Evolutionary conservation across 2,113 vertebrate genomes (phyloP), one percentile per base, ranked within the genome.

Genomic region (Zapus hudsonius): DNA sequence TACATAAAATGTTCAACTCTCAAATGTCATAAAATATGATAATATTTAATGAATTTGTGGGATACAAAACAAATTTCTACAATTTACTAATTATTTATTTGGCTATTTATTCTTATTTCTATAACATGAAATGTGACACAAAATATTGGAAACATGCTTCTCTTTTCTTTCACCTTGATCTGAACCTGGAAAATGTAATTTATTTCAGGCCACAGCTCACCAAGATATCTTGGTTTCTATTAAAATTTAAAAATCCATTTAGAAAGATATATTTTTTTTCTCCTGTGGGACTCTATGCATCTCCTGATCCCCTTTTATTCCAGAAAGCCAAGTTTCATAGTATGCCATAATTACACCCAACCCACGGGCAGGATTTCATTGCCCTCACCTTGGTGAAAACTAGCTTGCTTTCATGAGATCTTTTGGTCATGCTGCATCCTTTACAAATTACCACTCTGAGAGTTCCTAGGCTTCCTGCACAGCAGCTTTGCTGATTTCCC

Each of bases 11-110:
- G 7, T 66, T 19, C 29, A 87, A 78, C 57, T 85, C 36, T n/a
- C 33, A 83, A 90, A 83, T 87, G 61, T 82, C 23, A 78, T 87
- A 73, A 61, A 90, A 40, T n/a, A 27, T 4, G 13, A 61, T 73
- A 38, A 27, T 55, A 40, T 55, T 2, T 7, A 90, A 11, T 69
- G 16, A 20, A 38, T 7, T 61, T 38, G n/a, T 19, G 38, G 3
- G 59, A 38, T 66, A 86, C 40, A 44, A 87, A 74, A 66, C 11
- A 84, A 31, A 29, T 76, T 73, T 55, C 25, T 52, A 25, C 16
- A 74, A 79, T 84, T 85, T 44, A 69, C 81, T 82, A 88, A 63
- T 91, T n/a, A 85, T 86, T 70, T 92, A 55, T 22, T 75, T 33
- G 89, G 11, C 19, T 76, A 75, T 55, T 91, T 84, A 63, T 87